phyloP scores from a whole-genome alignment of 2,113 vertebrate genomes.

The Heliornis fulica region DNA sequence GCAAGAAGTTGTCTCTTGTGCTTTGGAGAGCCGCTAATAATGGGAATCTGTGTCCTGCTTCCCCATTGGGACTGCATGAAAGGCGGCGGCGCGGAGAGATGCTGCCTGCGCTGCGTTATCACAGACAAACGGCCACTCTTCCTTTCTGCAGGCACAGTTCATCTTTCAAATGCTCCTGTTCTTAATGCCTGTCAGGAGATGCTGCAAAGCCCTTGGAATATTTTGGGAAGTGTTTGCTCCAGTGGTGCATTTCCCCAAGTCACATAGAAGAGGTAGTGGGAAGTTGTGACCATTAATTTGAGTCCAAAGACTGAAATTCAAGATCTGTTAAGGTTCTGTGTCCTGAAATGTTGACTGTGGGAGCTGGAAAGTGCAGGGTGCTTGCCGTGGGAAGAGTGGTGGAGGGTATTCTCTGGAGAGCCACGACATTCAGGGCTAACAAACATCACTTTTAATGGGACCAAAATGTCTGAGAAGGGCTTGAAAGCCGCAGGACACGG shows the following conservation, averaged over 20 bases:
- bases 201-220: not conserved
- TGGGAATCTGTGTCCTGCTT: not conserved
- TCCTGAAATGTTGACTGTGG: not conserved
- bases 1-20: not conserved
- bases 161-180: not conserved
- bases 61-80: not conserved
- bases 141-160: not conserved
- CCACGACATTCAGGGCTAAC: not conserved
- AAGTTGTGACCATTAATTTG: not conserved
- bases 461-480: conserved; percentile 9
- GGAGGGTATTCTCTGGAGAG: not conserved
- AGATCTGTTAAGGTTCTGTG: not conserved
- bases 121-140: not conserved
- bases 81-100: accelerated
- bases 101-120: not conserved
- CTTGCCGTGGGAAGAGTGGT: not conserved
- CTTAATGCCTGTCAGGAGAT: not conserved
- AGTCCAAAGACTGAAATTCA: not conserved
- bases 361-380: not conserved
- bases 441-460: not conserved
- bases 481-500: not conserved
- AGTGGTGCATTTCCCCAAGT: not conserved
- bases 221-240: not conserved
- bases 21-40: conserved; percentile 11
- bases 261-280: not conserved